A percentile compares a stretch with the other conserved stretches of the same genome.
These are phyloP conservation scores for Gopherus flavomarginatus DNA, from an alignment of 2,113 vertebrate species.

Conservation along the genomic window DNA sequence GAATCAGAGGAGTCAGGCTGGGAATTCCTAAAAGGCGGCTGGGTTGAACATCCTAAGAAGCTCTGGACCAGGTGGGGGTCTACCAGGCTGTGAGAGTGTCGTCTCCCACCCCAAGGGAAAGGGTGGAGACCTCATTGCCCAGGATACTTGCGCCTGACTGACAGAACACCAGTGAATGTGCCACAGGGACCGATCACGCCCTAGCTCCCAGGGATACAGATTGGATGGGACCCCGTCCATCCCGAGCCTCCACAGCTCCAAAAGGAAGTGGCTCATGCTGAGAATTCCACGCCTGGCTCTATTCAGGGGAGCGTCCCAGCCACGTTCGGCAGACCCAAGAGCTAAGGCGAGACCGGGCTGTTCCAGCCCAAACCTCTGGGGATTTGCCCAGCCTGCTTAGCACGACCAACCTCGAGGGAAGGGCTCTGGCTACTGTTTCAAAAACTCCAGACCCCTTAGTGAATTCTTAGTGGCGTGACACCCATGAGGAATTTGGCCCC, in stretches of 20 bases:
- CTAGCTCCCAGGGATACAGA: neutral
- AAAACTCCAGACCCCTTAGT: neutral
- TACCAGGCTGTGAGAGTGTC: neutral
- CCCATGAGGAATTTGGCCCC: neutral
- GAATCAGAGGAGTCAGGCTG: neutral
- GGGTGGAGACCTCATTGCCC: neutral
- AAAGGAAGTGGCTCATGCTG: neutral
- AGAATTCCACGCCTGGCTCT: neutral
- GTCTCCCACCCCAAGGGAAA: neutral
- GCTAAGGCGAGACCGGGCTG: neutral
- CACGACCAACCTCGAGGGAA: neutral
- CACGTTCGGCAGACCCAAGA: neutral
- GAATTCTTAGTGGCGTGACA: neutral
- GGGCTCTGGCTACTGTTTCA: neutral
- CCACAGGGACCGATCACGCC: neutral
- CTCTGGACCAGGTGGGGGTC: neutral
- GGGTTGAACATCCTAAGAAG: neutral
- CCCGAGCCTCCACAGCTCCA: neutral
- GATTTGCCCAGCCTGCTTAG: neutral
- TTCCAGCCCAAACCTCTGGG: neutral
- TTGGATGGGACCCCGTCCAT: neutral
- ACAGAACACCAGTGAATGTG: neutral
- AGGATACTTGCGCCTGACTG: neutral
- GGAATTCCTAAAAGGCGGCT: neutral
- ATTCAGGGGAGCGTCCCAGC: neutral